phyloP scores from a whole-genome alignment of 2,888 invertebrate species.

The Acheta domesticus region DNA sequence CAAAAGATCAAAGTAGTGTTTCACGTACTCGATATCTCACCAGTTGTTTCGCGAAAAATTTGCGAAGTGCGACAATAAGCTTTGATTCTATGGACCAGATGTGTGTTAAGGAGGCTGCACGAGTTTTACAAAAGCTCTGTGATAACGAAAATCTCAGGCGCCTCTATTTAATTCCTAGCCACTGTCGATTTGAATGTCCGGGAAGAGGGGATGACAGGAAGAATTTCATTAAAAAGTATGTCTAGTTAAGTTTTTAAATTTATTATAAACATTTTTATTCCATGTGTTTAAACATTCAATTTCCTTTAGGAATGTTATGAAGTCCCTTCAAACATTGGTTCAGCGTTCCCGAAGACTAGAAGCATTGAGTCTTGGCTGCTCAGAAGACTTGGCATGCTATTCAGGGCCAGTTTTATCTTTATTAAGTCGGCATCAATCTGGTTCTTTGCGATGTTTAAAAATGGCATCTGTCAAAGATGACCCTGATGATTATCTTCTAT shows the following conservation, averaged over 20 bases:
- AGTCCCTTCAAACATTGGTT: constrained; percentile 49
- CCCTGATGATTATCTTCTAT: constrained; percentile 61
- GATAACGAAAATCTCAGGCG: constrained; percentile 46
- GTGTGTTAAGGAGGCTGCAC: constrained; percentile 44
- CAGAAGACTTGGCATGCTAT: constrained; percentile 53
- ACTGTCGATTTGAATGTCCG: constrained; percentile 44
- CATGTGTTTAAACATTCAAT: neutral
- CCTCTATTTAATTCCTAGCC: constrained; percentile 46
- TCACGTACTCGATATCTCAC: constrained; percentile 46
- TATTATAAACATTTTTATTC: neutral
- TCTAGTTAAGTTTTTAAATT: neutral
- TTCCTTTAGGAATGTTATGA: constrained; percentile 41
- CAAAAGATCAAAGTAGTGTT: constrained; percentile 45
- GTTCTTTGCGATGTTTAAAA: constrained; percentile 60
- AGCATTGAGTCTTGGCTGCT: constrained; percentile 54
- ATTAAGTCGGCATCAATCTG: constrained; percentile 51
- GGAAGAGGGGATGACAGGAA: constrained; percentile 36
- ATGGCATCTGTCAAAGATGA: constrained; percentile 71
- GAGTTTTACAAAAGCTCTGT: constrained; percentile 45
- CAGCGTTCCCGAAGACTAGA: constrained; percentile 49
- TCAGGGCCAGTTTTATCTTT: constrained; percentile 48
- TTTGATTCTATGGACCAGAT: constrained; percentile 45
- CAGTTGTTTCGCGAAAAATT: constrained; percentile 47
- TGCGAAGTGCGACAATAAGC: constrained; percentile 47
- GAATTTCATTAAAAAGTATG: constrained; percentile 36